Evolutionary conservation across 2,113 vertebrate species (phyloP).

Genomic region (Chloropsis hardwickii): DNA sequence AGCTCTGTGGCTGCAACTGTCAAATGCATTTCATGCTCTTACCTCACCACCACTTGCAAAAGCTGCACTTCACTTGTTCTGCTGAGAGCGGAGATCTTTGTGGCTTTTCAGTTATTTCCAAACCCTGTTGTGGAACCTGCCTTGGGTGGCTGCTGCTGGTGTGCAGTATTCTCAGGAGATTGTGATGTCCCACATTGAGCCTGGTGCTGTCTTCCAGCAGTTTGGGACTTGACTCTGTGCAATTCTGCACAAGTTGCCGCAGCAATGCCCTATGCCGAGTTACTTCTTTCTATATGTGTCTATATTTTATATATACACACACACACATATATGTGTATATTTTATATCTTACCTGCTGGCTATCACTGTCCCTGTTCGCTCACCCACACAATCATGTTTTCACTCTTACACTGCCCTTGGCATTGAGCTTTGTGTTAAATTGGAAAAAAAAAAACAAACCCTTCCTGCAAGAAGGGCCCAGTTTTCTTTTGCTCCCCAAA

Average conservation of each 20-base stretch:
- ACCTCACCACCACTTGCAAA: neutral
- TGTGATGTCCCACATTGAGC: neutral
- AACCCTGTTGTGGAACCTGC: neutral
- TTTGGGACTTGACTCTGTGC: neutral
- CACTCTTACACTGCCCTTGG: neutral
- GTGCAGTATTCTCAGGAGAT: neutral
- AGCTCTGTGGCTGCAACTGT: neutral
- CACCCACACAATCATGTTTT: neutral
- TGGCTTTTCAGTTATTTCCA: conserved; percentile 47
- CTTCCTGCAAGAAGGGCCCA: neutral
- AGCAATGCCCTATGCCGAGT: neutral
- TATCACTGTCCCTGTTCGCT: neutral
- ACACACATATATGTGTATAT: neutral
- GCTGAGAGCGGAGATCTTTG: neutral
- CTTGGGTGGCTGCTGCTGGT: neutral
- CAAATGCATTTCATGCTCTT: neutral
- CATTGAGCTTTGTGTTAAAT: neutral
- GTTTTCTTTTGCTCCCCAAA: neutral
- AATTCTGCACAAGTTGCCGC: neutral
- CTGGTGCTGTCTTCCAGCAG: neutral
- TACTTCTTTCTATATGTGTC: neutral
- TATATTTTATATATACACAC: neutral
- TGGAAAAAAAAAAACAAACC: neutral
- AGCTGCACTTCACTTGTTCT: neutral
- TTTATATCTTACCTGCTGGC: neutral